Evolutionary conservation across 2,888 invertebrate genomes (phyloP), one percentile per base, ranked within the genome.

Genomic region (Cantharis lateralis): DNA sequence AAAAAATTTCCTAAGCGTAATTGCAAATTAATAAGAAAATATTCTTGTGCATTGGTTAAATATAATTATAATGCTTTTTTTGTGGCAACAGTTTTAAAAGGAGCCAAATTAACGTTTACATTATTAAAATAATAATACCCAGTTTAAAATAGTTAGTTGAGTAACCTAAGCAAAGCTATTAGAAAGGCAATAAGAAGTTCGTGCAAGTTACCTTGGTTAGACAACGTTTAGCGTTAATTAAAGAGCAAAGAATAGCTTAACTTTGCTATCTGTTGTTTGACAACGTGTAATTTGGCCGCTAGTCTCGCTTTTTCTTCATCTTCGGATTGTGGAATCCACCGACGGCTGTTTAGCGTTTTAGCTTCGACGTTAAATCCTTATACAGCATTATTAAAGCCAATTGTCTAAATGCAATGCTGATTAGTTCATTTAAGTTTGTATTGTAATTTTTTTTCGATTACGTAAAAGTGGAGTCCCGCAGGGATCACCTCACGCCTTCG

Each of bases 241-340:
- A 83, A 80, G 81, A 77, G 81, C 78, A 79, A 79, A 79, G 80
- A 78, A 79, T 77, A 71, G 80, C 66, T 73, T 71, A 79, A 75
- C 76, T 79, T 78, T 72, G 75, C 77, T 79, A 75, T 80, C 75
- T 77, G 76, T 72, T 77, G 77, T 77, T 77, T 82, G 84, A 84
- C 83, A 84, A 83, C 81, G 80, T 84, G 81, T 84, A 83, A 84
- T 84, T 84, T 84, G 82, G 79, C 81, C 81, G 81, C 81, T 69
- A 79, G 81, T 76, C 78, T 77, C 68, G 74, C 79, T 79, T 81
- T 81, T 81, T 77, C 81, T 80, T 77, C 79, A 76, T 79, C 77
- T 77, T 75, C 64, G 64, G 64, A 20, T 66, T 66, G 64, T 79
- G 82, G 81, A 82, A 82, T 83, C 82, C 80, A 82, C 83, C 82